Conservation (phyloP, 2,797 vertebrate genomes). For the Chaetodon trifasciatus region DNA sequence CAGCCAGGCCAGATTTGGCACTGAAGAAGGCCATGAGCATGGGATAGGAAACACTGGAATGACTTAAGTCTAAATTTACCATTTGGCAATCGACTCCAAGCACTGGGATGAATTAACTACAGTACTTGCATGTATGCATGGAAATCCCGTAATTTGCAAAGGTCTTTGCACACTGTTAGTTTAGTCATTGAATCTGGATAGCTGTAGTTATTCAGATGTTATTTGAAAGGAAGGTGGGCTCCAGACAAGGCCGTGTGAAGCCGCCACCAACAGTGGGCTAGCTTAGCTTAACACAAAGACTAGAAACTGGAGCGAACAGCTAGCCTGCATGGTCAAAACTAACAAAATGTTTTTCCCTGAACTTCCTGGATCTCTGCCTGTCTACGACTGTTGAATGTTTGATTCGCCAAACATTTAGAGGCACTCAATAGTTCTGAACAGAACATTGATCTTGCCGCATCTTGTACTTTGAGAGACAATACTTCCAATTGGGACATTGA, state of each 20-base stretch:
- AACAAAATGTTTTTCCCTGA: neutral
- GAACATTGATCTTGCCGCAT: no score
- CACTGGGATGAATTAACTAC: neutral
- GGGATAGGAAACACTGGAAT: neutral
- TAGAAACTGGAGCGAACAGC: neutral
- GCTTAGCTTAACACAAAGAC: neutral
- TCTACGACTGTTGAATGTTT: no score
- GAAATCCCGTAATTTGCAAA: neutral
- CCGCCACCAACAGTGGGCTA: neutral
- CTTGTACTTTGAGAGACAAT: no score
- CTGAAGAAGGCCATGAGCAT: no score
- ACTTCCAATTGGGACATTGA: no score
- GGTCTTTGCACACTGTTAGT: neutral
- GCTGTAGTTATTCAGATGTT: neutral
- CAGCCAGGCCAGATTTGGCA: constrained; percentile 4
- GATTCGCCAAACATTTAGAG: no score
- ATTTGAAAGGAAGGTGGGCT: neutral
- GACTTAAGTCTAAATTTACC: neutral
- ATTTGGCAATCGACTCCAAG: neutral
- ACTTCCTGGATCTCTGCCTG: no score
- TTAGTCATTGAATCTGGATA: neutral
- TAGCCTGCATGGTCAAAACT: neutral
- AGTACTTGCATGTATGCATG: neutral
- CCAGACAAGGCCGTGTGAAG: neutral
- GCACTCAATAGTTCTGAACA: no score